Base-by-base conservation (phyloP, 2,888 invertebrate species). In the Drosophila birchii region DNA sequence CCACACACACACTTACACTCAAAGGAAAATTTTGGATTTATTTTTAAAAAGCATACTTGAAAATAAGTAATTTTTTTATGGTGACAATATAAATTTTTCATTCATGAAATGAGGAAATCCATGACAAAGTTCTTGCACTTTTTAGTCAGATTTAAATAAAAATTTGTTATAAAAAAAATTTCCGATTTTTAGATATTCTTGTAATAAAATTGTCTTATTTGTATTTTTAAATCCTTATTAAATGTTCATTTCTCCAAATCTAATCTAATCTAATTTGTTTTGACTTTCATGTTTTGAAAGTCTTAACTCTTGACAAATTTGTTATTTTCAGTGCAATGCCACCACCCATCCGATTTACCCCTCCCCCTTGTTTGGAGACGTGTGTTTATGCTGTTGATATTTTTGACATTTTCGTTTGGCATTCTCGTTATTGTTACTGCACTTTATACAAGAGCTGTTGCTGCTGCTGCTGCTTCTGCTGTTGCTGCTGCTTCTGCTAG, bases 321-420 rank as follows among this genome's bases (percentile, higher is more conserved):
- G 3, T 47, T 47, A 11, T 56, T 60, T n/a, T 14, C 14, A 8
- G 41, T 60, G 60, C 44, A 36, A 23, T 29, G 11, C 23, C 23
- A 20, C 36, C 23, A 29, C 43, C 39, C 16, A 14, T 12, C 56
- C 32, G 38, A 23, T 41, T 34, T 39, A 12, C 14, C 62, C 44
- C 47, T 45, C 41, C 41, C n/a, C 26, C 16, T 7, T 11, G 34
- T 26, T 29, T 39, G 53, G 61, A 51, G 75, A 47, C 68, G 59
- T 57, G 78, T 76, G 74, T 66, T 80, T 74, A 55, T 80, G 81
- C 74, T 75, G 49, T 82, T 86, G 86, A 83, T 80, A 88, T 88
- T 83, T 83, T 83, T 86, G 88, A 88, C 81, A 73, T 69, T 76
- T 86, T 80, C 84, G 74, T 76, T 86, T 83, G 87, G 81, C 83